phyloP scores from a whole-genome alignment of 2,113 vertebrate genomes.

The Desmodus rotundus region DNA sequence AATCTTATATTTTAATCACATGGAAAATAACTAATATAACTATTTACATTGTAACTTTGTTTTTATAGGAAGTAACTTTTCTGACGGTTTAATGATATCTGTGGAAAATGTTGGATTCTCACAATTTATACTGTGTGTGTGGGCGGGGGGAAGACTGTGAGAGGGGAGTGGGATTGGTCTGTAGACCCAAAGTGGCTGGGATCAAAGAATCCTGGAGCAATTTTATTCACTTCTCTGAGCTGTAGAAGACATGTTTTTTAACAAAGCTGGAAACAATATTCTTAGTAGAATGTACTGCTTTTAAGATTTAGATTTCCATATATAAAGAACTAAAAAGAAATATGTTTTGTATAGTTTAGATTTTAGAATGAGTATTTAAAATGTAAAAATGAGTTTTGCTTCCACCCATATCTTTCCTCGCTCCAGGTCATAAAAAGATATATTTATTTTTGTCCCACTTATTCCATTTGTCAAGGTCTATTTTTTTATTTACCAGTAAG shows the following conservation, averaged over 20 bases:
- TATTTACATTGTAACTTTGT: constrained; percentile 79
- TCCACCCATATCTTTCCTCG: neutral
- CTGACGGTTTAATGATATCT: constrained; percentile 62
- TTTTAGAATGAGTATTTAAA: constrained; percentile 57
- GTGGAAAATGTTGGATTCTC: constrained; percentile 43
- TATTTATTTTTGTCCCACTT: neutral
- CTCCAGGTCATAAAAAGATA: neutral
- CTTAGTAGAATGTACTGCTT: constrained; percentile 53
- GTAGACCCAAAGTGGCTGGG: constrained; percentile 4
- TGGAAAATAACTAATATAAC: constrained; percentile 59
- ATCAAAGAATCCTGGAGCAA: constrained; percentile 9
- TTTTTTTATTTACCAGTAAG: constrained; percentile 58
- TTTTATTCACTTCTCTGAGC: constrained; percentile 36
- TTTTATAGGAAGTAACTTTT: constrained; percentile 71
- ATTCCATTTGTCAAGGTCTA: constrained; percentile 14
- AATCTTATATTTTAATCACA: constrained; percentile 73
- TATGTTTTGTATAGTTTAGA: constrained; percentile 25
- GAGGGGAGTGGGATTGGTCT: neutral
- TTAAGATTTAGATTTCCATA: constrained; percentile 49
- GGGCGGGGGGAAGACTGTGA: neutral
- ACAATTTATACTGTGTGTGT: constrained; percentile 21
- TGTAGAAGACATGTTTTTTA: constrained; percentile 64
- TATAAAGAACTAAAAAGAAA: constrained; percentile 57
- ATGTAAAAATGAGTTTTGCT: neutral
- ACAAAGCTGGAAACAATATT: constrained; percentile 55